Percentiles rank a stretch among this genome's conserved stretches.
Evolutionary conservation across 2,113 vertebrate species (phyloP).

Genomic region (Pteropus alecto): DNA sequence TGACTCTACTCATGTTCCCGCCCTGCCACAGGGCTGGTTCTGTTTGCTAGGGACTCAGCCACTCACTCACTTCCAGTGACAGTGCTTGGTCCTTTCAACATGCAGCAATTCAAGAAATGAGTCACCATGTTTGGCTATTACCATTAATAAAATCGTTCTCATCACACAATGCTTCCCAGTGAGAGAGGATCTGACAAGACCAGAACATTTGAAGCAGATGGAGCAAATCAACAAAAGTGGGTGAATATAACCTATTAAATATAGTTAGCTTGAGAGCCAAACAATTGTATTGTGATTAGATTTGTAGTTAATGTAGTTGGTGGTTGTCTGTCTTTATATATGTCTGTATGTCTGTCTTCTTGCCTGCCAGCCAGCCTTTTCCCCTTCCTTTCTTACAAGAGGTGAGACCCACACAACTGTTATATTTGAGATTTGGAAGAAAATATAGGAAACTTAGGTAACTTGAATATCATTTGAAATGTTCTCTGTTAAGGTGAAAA

Average conservation of each 20-base stretch:
- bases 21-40: not conserved
- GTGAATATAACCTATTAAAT: not conserved
- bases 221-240: not conserved
- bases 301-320: not conserved
- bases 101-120: not conserved
- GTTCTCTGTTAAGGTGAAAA: not conserved
- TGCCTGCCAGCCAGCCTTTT: not conserved
- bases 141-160: not conserved
- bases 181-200: not conserved
- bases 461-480: not conserved
- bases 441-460: not conserved
- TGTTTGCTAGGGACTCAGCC: not conserved
- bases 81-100: not conserved
- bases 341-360: not conserved
- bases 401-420: not conserved
- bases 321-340: not conserved
- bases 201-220: not conserved
- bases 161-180: not conserved
- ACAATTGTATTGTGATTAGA: not conserved
- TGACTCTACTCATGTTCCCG: accelerated
- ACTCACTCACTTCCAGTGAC: not conserved
- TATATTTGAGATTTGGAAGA: not conserved
- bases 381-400: not conserved
- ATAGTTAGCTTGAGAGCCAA: not conserved
- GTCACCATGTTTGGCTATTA: not conserved